These are phyloP conservation scores for Sarcophaga peregrina DNA, from an alignment of 1,140 invertebrate genomes.

Conservation along the genomic window DNA sequence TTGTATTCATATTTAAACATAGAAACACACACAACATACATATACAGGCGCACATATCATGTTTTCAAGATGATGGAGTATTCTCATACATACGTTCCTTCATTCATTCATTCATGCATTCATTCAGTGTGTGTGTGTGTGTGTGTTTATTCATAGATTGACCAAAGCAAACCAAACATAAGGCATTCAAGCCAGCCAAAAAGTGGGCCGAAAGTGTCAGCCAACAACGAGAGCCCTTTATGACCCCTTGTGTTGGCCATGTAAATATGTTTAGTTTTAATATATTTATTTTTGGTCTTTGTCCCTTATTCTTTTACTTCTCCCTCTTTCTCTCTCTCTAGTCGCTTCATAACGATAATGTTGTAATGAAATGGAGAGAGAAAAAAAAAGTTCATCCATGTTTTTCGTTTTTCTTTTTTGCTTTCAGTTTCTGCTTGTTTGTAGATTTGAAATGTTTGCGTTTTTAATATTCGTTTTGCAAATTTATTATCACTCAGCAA, in stretches of 20 bases:
- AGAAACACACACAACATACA: background rate
- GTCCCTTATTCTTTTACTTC: too few relatives aligned
- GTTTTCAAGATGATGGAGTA: background rate
- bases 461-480: conserved; percentile 1
- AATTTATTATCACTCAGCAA: conserved; percentile 13
- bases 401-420: background rate
- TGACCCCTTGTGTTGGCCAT: background rate
- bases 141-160: conserved; percentile 8
- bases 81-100: background rate
- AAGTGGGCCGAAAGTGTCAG: background rate
- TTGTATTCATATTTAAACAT: background rate
- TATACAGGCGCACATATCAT: background rate
- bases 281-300: too few relatives aligned
- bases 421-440: background rate
- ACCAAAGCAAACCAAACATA: conserved; percentile 1
- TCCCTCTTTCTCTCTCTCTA: background rate
- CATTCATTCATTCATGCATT: background rate
- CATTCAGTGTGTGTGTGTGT: background rate
- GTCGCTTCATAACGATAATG: background rate
- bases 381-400: too few relatives aligned
- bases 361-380: background rate
- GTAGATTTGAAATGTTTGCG: background rate
- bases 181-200: background rate
- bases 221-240: background rate
- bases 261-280: conserved; percentile 2